A percentile compares a stretch with the other conserved stretches of the same genome.
phyloP scores from a whole-genome alignment of 2,797 vertebrate genomes.

The Channa striata region DNA sequence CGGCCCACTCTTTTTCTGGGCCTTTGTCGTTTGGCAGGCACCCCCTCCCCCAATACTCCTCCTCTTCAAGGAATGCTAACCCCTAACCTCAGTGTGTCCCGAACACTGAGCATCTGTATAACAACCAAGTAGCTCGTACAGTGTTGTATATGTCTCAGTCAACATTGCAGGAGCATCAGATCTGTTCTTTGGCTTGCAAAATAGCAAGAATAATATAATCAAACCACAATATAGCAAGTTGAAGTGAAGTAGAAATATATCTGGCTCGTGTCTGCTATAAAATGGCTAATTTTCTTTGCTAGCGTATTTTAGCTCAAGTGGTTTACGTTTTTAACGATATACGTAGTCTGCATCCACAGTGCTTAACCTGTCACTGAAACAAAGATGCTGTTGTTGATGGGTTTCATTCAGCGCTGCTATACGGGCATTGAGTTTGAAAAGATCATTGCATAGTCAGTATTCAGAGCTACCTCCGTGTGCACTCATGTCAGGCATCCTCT shows the following conservation, averaged over 20 bases:
- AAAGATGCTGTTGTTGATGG: slow-evolving; percentile 50
- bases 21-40: slow-evolving; percentile 85
- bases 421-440: not conserved
- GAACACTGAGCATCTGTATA: slow-evolving; percentile 60
- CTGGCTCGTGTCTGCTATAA: rapidly evolving
- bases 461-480: not conserved
- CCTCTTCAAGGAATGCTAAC: slow-evolving; percentile 79
- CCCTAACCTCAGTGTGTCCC: slow-evolving; percentile 74
- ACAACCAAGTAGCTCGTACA: slow-evolving; percentile 19
- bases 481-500: not conserved
- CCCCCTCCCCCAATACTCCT: slow-evolving; percentile 85
- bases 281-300: not conserved
- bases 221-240: not conserved
- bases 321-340: slow-evolving; percentile 1
- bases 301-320: not conserved
- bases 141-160: slow-evolving; percentile 9
- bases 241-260: not conserved
- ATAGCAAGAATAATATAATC: not conserved
- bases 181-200: slow-evolving; percentile 12
- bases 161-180: not conserved
- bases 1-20: slow-evolving; percentile 83
- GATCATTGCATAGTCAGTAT: not conserved
- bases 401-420: not conserved
- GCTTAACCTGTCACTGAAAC: slow-evolving; percentile 28
- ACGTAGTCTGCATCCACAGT: slow-evolving; percentile 5